phyloP scores from a whole-genome alignment of 2,113 vertebrate species.

The Cheilinus undulatus region DNA sequence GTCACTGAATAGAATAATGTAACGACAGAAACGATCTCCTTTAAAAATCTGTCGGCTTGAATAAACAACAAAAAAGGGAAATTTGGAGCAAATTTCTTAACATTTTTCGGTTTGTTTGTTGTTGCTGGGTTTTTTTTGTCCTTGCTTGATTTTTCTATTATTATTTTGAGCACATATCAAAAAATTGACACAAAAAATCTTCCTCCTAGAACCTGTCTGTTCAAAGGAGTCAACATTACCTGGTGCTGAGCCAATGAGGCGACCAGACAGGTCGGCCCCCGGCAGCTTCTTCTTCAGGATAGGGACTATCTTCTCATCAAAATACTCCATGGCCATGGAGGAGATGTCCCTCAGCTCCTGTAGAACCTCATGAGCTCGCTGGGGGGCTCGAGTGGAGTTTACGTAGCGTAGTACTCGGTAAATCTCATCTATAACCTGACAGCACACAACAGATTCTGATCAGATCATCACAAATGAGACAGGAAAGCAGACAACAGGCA shows the following conservation, averaged over 20 bases:
- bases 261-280: slow-evolving; percentile 95
- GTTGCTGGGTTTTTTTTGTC: too few relatives aligned
- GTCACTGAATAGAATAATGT: too few relatives aligned
- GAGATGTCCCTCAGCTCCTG: slow-evolving; percentile 98
- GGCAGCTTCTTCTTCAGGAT: slow-evolving; percentile 98
- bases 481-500: background rate
- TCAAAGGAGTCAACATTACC: slow-evolving; percentile 79
- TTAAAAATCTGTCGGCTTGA: too few relatives aligned
- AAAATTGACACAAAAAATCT: too few relatives aligned
- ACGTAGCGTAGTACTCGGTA: slow-evolving; percentile 98
- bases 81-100: too few relatives aligned
- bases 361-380: slow-evolving; percentile 97
- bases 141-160: too few relatives aligned
- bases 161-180: too few relatives aligned
- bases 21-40: too few relatives aligned
- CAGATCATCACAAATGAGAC: background rate
- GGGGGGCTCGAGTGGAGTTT: slow-evolving; percentile 97
- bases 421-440: slow-evolving; percentile 98
- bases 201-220: too few relatives aligned
- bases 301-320: slow-evolving; percentile 99
- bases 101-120: too few relatives aligned
- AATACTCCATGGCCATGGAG: slow-evolving; percentile 99
- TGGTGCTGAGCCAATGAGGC: slow-evolving; percentile 95
- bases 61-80: too few relatives aligned
- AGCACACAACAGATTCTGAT: slow-evolving; percentile 1